Evolutionary conservation across 2,888 invertebrate species (phyloP), one percentile per base, ranked within the genome.

Genomic region (Aproaerema taeniolella): DNA sequence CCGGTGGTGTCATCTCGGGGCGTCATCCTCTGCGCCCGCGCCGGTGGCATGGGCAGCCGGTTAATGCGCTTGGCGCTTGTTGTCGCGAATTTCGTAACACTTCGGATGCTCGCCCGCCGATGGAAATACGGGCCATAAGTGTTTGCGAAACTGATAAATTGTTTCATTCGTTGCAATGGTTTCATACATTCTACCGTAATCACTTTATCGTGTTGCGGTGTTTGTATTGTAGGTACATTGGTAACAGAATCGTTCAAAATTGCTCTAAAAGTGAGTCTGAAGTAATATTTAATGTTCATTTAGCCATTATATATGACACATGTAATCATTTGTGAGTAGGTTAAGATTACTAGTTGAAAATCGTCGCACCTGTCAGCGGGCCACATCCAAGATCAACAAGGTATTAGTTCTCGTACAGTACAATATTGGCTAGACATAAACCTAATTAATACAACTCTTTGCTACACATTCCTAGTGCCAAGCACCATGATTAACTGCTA

Each of bases 1-100:
- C n/a, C n/a, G n/a, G 55, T 69, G 62, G 70, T 81, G 82, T 81
- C 78, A 80, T 75, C 74, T 74, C 74, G 61, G 73, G 67, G 72
- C 79, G 77, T 81, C 78, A 80, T 77, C 75, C 72, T 77, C 62
- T 63, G 58, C 62, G 31, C 37, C 16, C 33, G 38, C 38, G 39
- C 37, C 31, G 47, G 46, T 39, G 28, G 40, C 41, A 8, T n/a
- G 29, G n/a, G 11, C 30, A 16, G 25, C 29, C 15, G 31, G 32
- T 26, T 29, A 31, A 55, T 60, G 63, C 67, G 67, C 61, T 79
- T 76, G 73, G 77, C 73, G 67, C 70, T 71, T 67, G 65, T 56
- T 67, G 66, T 65, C 65, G 68, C 51, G 47, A 53, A 60, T 80
- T 76, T 81, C 75, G 73, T 66, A 79, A 82, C 53, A 51, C 53